These are phyloP conservation scores for Macrochelys suwanniensis DNA, from an alignment of 2,797 vertebrate genomes.

Conservation along the genomic window DNA sequence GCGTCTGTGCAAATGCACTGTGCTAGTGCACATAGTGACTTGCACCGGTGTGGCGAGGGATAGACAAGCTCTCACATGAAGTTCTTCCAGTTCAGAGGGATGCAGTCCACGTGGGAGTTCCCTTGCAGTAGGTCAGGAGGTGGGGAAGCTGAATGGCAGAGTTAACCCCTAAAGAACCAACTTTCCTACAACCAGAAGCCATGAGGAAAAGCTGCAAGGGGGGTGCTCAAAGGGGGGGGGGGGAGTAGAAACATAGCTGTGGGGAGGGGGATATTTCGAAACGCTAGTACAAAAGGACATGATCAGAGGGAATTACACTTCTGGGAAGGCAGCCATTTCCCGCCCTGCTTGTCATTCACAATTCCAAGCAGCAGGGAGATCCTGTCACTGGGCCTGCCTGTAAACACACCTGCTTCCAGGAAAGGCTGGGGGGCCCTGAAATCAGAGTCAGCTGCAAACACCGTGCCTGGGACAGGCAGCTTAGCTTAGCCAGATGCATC, in stretches of 20 bases:
- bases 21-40: neutral
- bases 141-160: neutral
- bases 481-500: neutral
- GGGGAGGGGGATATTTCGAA: neutral
- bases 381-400: neutral
- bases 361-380: neutral
- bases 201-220: neutral
- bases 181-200: neutral
- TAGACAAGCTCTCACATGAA: neutral
- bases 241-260: neutral
- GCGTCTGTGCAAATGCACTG: neutral
- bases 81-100: neutral
- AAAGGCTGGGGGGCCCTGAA: neutral
- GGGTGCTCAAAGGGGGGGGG: neutral
- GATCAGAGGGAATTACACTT: neutral
- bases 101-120: neutral
- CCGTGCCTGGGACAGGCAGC: neutral
- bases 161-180: neutral
- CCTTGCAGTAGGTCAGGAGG: neutral
- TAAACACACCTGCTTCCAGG: neutral
- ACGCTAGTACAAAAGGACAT: neutral
- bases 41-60: neutral
- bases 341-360: constrained; percentile 2
- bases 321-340: neutral
- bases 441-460: neutral